Base-by-base conservation (phyloP, 2,113 vertebrate genomes). In the Sorex araneus region DNA sequence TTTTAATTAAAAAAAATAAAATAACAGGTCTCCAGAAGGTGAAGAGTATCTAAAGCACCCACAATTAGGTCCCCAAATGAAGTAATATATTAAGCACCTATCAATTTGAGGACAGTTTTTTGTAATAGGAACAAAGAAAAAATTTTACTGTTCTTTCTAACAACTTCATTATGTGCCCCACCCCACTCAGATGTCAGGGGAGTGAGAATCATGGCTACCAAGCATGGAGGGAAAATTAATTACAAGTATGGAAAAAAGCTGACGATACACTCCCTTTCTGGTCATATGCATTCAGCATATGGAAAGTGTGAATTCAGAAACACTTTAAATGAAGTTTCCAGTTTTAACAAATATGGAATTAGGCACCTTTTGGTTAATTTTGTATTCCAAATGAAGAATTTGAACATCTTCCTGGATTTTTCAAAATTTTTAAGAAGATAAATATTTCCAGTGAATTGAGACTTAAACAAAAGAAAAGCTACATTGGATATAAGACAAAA, bases 371-470 rank as follows among this genome's bases (percentile, higher is more conserved):
- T 9, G 1, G 76, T 34, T 40, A 54, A 6, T 27, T 28, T 87
- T 77, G 32, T 73, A 82, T 57, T 57, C 86, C 9, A 28, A n/a
- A 54, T 45, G 27, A 75, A 75, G 70, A 80, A 70, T 15, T 66
- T 12, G 43, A 73, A 45, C 10, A 67, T 43, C 34, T 87, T 84
- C 21, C 23, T 54, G 8, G 76, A 23, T 32, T 92, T 76, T n/a
- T 30, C 4, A 34, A 83, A 1, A 54, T 3, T 34, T 40, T 10
- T 8, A 70, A 21, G 25, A 32, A 60, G 85, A 87, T n/a, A 87
- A 93, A 78, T 63, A 87, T 57, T 93, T 15, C 28, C 54, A 69
- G 3, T 36, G 28, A 84, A 87, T 40, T 12, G 54, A 69, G 21
- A 76, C 71, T 43, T 70, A 87, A 63, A 16, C 40, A 32, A 2